Conservation (phyloP, 2,888 invertebrate genomes). For the Eristalinus aeneus region DNA sequence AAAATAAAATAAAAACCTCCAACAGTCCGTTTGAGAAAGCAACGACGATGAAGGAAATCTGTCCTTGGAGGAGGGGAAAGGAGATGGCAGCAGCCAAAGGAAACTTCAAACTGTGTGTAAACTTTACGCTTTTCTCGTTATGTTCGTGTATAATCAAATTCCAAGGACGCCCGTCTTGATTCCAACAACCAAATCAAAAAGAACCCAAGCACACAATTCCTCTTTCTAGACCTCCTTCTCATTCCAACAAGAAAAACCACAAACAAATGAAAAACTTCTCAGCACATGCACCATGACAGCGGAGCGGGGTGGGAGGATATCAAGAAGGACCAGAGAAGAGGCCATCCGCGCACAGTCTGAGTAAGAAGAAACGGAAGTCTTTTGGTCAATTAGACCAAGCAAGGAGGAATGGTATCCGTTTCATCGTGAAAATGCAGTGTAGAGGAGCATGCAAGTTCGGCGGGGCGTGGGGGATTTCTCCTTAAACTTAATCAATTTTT, state of each 20-base stretch:
- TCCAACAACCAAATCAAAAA: conserved; percentile 23
- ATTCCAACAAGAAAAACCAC: conserved; percentile 31
- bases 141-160: conserved; percentile 62
- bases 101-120: conserved; percentile 61
- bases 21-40: not conserved
- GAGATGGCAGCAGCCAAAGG: no score
- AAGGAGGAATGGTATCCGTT: conserved; percentile 12
- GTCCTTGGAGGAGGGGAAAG: not conserved
- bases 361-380: conserved; percentile 50
- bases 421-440: conserved; percentile 34
- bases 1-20: not conserved
- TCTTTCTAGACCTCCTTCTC: not conserved
- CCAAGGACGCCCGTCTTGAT: conserved; percentile 66
- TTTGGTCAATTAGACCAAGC: conserved; percentile 65
- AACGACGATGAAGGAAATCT: not conserved
- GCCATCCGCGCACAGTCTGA: not conserved
- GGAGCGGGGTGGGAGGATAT: not conserved
- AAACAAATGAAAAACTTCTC: conserved; percentile 57
- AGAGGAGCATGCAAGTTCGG: conserved; percentile 44
- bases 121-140: conserved; percentile 53
- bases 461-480: conserved; percentile 3
- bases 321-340: not conserved
- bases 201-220: not conserved
- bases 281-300: not conserved
- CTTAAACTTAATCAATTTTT: conserved; percentile 67